phyloP scores from a whole-genome alignment of 2,113 vertebrate genomes.

The Laterallus jamaicensis region DNA sequence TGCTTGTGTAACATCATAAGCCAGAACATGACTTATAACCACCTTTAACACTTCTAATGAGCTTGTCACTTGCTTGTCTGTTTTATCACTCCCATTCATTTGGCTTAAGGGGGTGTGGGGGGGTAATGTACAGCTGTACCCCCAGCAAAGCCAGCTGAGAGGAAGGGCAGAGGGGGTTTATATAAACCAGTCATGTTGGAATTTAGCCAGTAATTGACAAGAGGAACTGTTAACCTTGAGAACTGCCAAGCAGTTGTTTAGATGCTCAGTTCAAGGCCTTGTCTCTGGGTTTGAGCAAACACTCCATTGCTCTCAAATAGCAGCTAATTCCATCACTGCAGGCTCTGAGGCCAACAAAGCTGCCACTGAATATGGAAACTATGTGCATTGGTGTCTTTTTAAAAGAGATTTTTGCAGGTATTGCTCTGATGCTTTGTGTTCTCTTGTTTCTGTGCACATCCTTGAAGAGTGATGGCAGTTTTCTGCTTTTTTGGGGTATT shows the following conservation, averaged over 20 bases:
- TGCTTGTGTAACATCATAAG: not conserved
- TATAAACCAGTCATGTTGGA: not conserved
- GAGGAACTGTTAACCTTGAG: not conserved
- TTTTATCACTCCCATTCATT: not conserved
- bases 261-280: not conserved
- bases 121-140: not conserved
- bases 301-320: not conserved
- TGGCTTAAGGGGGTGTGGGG: not conserved
- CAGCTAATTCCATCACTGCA: not conserved
- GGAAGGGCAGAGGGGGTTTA: not conserved
- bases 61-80: not conserved
- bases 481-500: not conserved
- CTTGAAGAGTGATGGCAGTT: not conserved
- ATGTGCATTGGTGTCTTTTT: not conserved
- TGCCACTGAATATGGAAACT: not conserved
- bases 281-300: not conserved
- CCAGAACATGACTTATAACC: not conserved
- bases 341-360: not conserved
- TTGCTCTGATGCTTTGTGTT: accelerated
- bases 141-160: not conserved
- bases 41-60: not conserved
- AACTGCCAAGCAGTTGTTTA: not conserved
- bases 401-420: not conserved
- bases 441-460: not conserved
- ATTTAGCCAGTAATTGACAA: not conserved